Evolutionary conservation across 2,113 vertebrate species (phyloP), one percentile per base, ranked within the genome.

Genomic region (Phycodurus eques): DNA sequence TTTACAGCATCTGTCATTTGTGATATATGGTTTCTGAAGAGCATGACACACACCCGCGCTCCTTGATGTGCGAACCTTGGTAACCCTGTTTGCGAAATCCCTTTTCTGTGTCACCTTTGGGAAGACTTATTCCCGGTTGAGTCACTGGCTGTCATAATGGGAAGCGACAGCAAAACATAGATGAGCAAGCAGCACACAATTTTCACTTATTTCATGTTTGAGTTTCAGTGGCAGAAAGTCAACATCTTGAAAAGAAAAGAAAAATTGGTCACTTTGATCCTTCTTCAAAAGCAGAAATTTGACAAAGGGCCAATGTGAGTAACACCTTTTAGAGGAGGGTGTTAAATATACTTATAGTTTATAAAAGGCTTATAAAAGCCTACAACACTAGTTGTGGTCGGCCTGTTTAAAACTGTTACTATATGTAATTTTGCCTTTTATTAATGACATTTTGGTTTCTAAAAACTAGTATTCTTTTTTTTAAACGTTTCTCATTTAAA

Each of bases 141-240:
- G 77, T 82, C 66, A 78, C 73, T 20, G 71, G 69, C 62, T 73
- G 69, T 70, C 70, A 83, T 65, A 74, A 77, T 68, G 70, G 65
- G 46, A 67, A 67, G 71, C 42, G 77, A 74, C 68, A 74, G 59
- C 46, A 33, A 73, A 77, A 78, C 19, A 68, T 83, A 83, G 80
- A 78, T 43, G 60, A 71, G 53, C 39, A 35, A 67, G 67, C 53
- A 46, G 15, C 62, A n/a, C 68, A 65, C 47, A 67, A 56, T 56
- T 67, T 75, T 80, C 77, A 73, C 72, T 68, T 20, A 39, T 71
- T 73, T 74, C 5, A 54, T 88, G 87, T 90, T 90, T 90, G 87
- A 87, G 82, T 90, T 87, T 87, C 83, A 86, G 78, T 81, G 78
- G 84, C 75, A 83, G 71, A 78, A 74, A 80, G 84, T 86, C 84